These are phyloP conservation scores for Rallus crepitans DNA, from an alignment of 2,797 vertebrate genomes.

Conservation along the genomic window DNA sequence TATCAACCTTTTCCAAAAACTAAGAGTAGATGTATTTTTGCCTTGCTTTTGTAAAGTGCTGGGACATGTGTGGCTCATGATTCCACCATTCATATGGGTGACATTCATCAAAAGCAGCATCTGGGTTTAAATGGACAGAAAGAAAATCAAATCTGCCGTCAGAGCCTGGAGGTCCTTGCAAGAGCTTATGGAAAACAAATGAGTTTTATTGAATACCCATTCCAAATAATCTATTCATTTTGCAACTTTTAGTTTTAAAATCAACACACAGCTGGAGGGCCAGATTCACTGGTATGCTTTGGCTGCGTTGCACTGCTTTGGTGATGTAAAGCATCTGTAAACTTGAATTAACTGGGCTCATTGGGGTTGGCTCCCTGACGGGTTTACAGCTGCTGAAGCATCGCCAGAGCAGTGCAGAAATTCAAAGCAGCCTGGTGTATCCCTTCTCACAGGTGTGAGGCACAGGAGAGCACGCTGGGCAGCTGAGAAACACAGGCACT, in stretches of 20 bases:
- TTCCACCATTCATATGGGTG: background rate
- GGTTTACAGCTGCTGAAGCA: constrained; percentile 1
- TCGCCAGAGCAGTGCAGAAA: background rate
- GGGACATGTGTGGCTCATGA: rapidly evolving
- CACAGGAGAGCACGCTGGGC: background rate
- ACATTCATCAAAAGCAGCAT: background rate
- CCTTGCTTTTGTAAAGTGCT: background rate
- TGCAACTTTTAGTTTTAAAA: constrained; percentile 7
- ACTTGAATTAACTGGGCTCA: background rate
- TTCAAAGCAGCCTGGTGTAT: background rate
- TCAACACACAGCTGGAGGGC: background rate
- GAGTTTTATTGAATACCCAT: background rate
- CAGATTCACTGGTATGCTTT: background rate
- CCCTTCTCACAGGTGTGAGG: background rate
- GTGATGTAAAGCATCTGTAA: constrained; percentile 27
- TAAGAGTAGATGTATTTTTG: background rate
- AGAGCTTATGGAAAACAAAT: constrained; percentile 10
- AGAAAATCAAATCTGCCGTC: constrained; percentile 26
- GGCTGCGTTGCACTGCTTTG: background rate
- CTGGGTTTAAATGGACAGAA: background rate
- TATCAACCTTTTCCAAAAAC: background rate
- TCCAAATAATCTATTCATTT: constrained; percentile 29
- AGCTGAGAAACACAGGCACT: background rate
- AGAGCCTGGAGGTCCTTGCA: background rate
- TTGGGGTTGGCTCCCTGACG: background rate